Evolutionary conservation across 2,113 vertebrate genomes (phyloP).

Genomic region (Hemichromis elongatus): DNA sequence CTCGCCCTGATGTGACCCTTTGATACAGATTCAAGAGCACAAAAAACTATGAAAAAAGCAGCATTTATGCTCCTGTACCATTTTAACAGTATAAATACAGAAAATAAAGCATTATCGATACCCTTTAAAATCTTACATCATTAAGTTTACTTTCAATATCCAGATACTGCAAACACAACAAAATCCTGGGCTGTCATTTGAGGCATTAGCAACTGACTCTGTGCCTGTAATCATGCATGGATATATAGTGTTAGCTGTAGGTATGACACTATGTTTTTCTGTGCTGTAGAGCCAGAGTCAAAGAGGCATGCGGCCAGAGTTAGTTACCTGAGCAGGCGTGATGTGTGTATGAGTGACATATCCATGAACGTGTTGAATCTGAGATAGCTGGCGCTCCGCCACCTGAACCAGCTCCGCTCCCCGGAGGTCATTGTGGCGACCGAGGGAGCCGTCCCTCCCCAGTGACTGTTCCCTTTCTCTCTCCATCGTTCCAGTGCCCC

Average conservation of each 20-base stretch:
- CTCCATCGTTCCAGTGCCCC: conserved; percentile 9
- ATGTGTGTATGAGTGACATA: conserved; percentile 91
- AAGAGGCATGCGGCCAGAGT: background rate
- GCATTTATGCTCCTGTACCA: background rate
- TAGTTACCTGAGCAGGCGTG: conserved; percentile 64
- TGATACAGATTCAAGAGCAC: background rate
- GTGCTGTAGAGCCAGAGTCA: background rate
- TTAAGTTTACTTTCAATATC: background rate
- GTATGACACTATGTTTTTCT: background rate
- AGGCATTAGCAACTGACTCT: background rate
- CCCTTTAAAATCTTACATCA: background rate
- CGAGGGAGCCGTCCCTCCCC: conserved; percentile 46
- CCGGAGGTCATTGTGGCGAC: conserved; percentile 67
- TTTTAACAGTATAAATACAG: no score
- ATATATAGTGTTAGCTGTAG: background rate
- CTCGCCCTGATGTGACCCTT: background rate
- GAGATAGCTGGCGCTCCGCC: conserved; percentile 89
- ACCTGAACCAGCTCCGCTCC: conserved; percentile 91
- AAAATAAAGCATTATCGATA: background rate
- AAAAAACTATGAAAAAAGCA: background rate
- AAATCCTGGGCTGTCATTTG: background rate
- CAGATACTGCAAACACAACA: background rate
- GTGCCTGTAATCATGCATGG: background rate
- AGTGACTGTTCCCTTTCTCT: conserved; percentile 36
- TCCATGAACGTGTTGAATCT: conserved; percentile 91